Evolutionary conservation across 2,888 invertebrate species (phyloP).

Genomic region (Acleris sparsana): DNA sequence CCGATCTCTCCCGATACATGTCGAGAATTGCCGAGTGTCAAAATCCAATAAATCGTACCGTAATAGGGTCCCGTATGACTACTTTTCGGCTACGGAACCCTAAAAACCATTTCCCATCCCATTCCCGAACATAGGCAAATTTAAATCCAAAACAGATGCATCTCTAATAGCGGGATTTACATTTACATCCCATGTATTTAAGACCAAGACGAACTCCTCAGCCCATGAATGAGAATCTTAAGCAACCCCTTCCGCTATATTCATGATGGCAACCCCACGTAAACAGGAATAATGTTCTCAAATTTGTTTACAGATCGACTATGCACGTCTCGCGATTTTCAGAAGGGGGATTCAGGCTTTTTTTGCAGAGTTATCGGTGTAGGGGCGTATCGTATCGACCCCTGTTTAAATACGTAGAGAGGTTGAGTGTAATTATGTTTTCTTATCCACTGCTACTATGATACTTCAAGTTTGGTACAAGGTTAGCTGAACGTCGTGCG

Average conservation of each 20-base stretch:
- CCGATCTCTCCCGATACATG: too few relatives aligned
- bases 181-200: slow-evolving; percentile 57
- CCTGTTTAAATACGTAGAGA: slow-evolving; percentile 30
- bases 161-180: slow-evolving; percentile 22
- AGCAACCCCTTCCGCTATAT: slow-evolving; percentile 70
- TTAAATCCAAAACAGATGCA: slow-evolving; percentile 28
- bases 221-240: slow-evolving; percentile 76
- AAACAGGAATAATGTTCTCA: slow-evolving; percentile 76
- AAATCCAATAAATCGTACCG: too few relatives aligned
- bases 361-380: slow-evolving; percentile 22
- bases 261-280: slow-evolving; percentile 58
- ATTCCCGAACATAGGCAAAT: slow-evolving; percentile 5
- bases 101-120: slow-evolving; percentile 3
- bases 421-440: slow-evolving; percentile 19
- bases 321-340: slow-evolving; percentile 50
- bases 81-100: neutral
- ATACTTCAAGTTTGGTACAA: too few relatives aligned
- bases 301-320: slow-evolving; percentile 80
- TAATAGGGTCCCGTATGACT: too few relatives aligned
- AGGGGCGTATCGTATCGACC: slow-evolving; percentile 6
- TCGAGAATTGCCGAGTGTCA: too few relatives aligned
- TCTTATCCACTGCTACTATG: neutral
- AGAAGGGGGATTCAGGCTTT: slow-evolving; percentile 44
- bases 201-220: slow-evolving; percentile 55
- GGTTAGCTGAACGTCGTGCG: too few relatives aligned